Evolutionary conservation across 1,140 invertebrate genomes (phyloP).

Genomic region (Pachypeltis micranthus): DNA sequence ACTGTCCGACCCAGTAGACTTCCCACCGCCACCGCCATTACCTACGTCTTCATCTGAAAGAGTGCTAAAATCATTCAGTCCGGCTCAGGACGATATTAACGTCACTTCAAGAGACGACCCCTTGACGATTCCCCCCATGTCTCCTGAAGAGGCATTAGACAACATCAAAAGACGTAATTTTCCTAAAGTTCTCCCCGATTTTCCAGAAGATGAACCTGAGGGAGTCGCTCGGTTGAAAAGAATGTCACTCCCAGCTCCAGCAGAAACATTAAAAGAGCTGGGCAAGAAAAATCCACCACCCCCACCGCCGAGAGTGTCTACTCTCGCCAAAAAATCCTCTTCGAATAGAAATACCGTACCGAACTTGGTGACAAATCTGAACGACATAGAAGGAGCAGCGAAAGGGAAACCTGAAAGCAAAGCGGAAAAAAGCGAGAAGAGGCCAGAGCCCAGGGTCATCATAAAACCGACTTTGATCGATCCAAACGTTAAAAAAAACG

Average conservation of each 20-base stretch:
- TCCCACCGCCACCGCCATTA: background rate
- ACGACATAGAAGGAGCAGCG: background rate
- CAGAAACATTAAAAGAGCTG: constrained; percentile 22
- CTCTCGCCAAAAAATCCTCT: constrained; percentile 39
- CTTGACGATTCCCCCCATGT: constrained; percentile 33
- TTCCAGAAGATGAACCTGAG: constrained; percentile 37
- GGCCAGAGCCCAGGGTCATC: constrained; percentile 38
- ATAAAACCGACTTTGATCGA: constrained; percentile 37
- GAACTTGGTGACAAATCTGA: background rate
- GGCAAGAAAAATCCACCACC: constrained; percentile 43
- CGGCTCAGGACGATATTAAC: constrained; percentile 48
- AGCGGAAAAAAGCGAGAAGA: constrained; percentile 14
- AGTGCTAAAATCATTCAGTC: constrained; percentile 14
- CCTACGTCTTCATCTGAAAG: constrained; percentile 3
- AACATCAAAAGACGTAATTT: constrained; percentile 63
- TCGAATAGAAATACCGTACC: constrained; percentile 35
- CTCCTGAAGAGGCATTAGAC: constrained; percentile 53
- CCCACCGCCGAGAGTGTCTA: constrained; percentile 49
- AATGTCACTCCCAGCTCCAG: constrained; percentile 35
- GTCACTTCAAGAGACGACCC: constrained; percentile 48
- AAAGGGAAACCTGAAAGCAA: constrained; percentile 12
- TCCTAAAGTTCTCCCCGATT: constrained; percentile 68
- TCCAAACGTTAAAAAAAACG: constrained; percentile 28
- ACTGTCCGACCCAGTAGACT: constrained; percentile 47
- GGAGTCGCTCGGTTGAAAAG: constrained; percentile 16